These are phyloP conservation scores for Trichopoda pennipes DNA, from an alignment of 2,888 invertebrate species.

Conservation along the genomic window DNA sequence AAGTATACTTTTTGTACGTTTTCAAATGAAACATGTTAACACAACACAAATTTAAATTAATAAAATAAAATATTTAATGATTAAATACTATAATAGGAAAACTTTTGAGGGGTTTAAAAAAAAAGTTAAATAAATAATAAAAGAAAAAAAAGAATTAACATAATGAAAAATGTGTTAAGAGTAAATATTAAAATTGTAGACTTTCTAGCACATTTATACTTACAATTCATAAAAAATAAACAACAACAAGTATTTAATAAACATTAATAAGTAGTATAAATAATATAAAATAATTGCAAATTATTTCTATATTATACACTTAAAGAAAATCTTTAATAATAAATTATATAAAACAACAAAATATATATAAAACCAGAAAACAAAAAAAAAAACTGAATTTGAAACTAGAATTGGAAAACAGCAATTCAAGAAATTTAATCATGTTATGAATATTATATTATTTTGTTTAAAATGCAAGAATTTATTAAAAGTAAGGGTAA, in stretches of 20 bases:
- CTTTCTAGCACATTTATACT: constrained; percentile 66
- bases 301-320: constrained; percentile 66
- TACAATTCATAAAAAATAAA: constrained; percentile 67
- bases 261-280: constrained; percentile 67
- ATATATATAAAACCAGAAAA: constrained; percentile 14
- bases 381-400: constrained; percentile 40
- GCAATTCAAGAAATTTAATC: constrained; percentile 45
- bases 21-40: constrained; percentile 67
- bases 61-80: constrained; percentile 38
- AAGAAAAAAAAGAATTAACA: constrained; percentile 28
- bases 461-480: too few relatives aligned
- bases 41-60: constrained; percentile 44
- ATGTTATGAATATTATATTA: constrained; percentile 20
- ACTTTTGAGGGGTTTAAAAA: constrained; percentile 50
- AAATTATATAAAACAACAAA: constrained; percentile 4
- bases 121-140: constrained; percentile 9
- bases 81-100: constrained; percentile 31
- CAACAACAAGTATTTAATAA: constrained; percentile 65
- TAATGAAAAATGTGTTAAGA: constrained; percentile 63
- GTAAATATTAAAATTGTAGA: constrained; percentile 68
- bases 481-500: too few relatives aligned
- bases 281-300: constrained; percentile 67
- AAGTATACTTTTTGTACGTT: constrained; percentile 69
- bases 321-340: constrained; percentile 58
- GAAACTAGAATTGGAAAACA: constrained; percentile 29